These are phyloP conservation scores for Melitaea cinxia DNA, from an alignment of 1,140 invertebrate genomes.

Conservation along the genomic window DNA sequence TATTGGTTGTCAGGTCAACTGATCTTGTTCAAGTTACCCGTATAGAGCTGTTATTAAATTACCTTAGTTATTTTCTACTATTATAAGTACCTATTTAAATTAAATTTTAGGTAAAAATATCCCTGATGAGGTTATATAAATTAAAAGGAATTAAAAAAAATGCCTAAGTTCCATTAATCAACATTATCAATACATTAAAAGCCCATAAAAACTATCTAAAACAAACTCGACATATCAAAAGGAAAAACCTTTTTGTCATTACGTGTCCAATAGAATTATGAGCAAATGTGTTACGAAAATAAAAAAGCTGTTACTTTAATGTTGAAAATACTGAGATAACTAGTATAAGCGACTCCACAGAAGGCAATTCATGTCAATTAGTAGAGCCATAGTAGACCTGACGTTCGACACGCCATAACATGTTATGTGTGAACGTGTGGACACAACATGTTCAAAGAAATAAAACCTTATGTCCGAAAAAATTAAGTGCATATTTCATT, in stretches of 20 bases:
- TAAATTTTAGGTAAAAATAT: too few relatives aligned
- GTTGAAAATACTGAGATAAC: slow-evolving; percentile 12
- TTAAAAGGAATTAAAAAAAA: too few relatives aligned
- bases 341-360: slow-evolving; percentile 17
- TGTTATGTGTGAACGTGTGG: slow-evolving; percentile 14
- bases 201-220: neutral
- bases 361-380: slow-evolving; percentile 39
- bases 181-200: neutral
- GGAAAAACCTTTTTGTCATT: neutral
- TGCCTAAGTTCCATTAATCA: too few relatives aligned
- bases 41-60: too few relatives aligned
- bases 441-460: neutral
- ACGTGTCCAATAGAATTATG: slow-evolving; percentile 3
- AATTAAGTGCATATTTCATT: neutral
- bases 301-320: slow-evolving; percentile 10
- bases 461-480: neutral
- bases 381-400: slow-evolving; percentile 15
- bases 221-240: neutral
- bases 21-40: too few relatives aligned
- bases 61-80: too few relatives aligned
- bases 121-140: too few relatives aligned
- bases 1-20: too few relatives aligned
- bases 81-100: too few relatives aligned
- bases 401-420: slow-evolving; percentile 14
- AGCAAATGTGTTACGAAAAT: slow-evolving; percentile 8